phyloP scores from a whole-genome alignment of 1,140 invertebrate genomes.

The Neoseiulus cucumeris region DNA sequence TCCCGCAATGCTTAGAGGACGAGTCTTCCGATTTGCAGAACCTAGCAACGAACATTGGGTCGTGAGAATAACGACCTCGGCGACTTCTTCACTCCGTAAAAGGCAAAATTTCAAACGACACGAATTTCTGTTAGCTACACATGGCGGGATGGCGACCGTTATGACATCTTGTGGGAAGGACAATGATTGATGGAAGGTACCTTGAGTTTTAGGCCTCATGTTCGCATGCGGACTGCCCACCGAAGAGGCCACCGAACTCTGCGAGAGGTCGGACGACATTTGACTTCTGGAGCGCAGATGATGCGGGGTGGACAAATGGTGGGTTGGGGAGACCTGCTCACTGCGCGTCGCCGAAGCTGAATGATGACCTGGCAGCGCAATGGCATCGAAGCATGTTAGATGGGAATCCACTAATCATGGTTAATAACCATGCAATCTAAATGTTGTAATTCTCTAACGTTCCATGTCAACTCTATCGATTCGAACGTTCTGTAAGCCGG shows the following conservation, averaged over 20 bases:
- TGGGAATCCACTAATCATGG: too few relatives aligned
- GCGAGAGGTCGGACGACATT: constrained; percentile 10
- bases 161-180: too few relatives aligned
- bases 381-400: too few relatives aligned
- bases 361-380: neutral
- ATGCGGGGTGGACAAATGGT: constrained; percentile 1
- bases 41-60: neutral
- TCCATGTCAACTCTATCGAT: too few relatives aligned
- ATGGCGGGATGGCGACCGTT: too few relatives aligned
- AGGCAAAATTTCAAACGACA: too few relatives aligned
- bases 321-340: constrained; percentile 8
- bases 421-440: too few relatives aligned
- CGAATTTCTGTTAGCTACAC: too few relatives aligned
- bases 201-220: constrained; percentile 10
- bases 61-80: too few relatives aligned
- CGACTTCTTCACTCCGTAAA: too few relatives aligned
- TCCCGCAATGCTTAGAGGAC: constrained; percentile 7
- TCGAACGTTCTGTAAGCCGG: too few relatives aligned
- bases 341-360: constrained; percentile 6
- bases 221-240: constrained; percentile 10
- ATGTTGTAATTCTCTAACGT: too few relatives aligned
- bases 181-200: neutral
- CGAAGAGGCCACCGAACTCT: constrained; percentile 9
- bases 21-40: neutral
- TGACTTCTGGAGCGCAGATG: constrained; percentile 11